Conservation (phyloP, 92 coral and sea anemone genomes). For the Porites divaricata region DNA sequence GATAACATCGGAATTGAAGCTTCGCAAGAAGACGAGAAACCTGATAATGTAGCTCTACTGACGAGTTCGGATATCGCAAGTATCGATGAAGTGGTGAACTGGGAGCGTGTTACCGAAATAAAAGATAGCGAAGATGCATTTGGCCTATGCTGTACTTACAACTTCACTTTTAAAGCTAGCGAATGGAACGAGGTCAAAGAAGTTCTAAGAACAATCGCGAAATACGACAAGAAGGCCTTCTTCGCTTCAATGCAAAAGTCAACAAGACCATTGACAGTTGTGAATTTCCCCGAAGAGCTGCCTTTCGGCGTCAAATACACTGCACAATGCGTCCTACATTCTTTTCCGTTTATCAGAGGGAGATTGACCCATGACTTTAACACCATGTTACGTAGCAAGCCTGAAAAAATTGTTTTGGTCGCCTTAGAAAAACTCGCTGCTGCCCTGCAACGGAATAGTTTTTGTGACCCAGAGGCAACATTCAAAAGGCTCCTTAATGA, state of each 20-base stretch:
- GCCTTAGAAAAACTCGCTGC: conserved; percentile 74
- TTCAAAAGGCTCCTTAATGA: conserved; percentile 64
- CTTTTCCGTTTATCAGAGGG: conserved; percentile 79
- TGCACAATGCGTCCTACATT: conserved; percentile 73
- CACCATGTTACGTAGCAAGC: conserved; percentile 47
- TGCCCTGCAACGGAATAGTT: conserved; percentile 57
- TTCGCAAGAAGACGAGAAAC: conserved; percentile 27
- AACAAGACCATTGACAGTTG: conserved; percentile 39
- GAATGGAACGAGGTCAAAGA: conserved; percentile 52
- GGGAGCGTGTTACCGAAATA: conserved; percentile 70
- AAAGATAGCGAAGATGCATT: conserved; percentile 60
- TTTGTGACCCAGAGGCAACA: conserved; percentile 80
- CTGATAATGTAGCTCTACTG: conserved; percentile 25
- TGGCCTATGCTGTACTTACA: conserved; percentile 72
- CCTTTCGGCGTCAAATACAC: conserved; percentile 79
- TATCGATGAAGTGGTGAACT: conserved; percentile 56
- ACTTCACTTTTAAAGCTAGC: conserved; percentile 40
- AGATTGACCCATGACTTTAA: conserved; percentile 62
- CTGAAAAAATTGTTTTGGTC: conserved; percentile 51
- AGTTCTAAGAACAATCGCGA: conserved; percentile 51
- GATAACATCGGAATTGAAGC: conserved; percentile 7
- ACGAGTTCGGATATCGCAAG: conserved; percentile 48
- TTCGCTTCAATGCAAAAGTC: conserved; percentile 63
- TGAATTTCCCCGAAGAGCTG: conserved; percentile 54
- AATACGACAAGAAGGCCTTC: conserved; percentile 74